Base-by-base conservation (phyloP, 2,888 invertebrate species). In the Pandemis heparana region DNA sequence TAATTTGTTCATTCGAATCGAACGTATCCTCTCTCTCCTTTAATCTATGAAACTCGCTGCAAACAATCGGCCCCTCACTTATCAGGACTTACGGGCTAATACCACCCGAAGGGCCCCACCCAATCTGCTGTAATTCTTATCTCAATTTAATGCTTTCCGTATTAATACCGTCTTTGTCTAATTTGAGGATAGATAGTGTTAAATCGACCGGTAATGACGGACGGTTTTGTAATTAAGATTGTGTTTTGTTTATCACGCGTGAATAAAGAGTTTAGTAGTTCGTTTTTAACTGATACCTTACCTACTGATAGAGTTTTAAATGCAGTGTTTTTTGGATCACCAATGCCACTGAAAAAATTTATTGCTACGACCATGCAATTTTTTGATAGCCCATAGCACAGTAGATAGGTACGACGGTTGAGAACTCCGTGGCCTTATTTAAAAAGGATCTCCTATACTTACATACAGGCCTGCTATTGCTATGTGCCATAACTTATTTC, bases 91-190 rank as follows among this genome's bases (percentile, higher is more conserved):
- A 89, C 84, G 86, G 85, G 85, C 89, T 94, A 92, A 94, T 92
- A 92, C 93, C 90, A 89, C 88, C 87, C 89, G 89, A 88, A 92
- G 92, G 94, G 92, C 88, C 87, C 86, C 88, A 86, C 92, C 92
- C 92, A 92, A 93, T 93, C 92, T 93, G 92, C 92, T 88, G 86
- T 82, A 81, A 83, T 87, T 91, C 92, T 94, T 94, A 94, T 94
- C 93, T 92, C 92, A 91, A 93, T 93, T 93, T 94, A 94, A 94
- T 94, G 93, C 92, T 89, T 92, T 92, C 91, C 91, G 92, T 91
- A 92, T 92, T 93, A 92, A 92, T 93, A 89, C 94, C 89, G 92
- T 87, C 89, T 93, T 94, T 92, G 93, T 92, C 92, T 92, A 93
- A 92, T 93, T 94, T 90, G 85, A 87, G 89, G 87, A 86, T 89